phyloP scores from a whole-genome alignment of 2,888 invertebrate species.

The Creontiades dilutus region DNA sequence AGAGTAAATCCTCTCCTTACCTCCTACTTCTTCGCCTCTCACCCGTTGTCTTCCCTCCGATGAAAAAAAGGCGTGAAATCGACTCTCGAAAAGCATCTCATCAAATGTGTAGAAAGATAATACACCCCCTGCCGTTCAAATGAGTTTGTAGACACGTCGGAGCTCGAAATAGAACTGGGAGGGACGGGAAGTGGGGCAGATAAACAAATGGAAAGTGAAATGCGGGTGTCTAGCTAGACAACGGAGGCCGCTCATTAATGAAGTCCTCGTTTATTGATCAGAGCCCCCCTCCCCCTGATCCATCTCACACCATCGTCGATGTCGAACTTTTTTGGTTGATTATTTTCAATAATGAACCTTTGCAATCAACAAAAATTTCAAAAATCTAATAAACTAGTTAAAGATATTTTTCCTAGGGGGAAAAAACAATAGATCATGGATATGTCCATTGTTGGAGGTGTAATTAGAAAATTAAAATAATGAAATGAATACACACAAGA shows the following conservation, averaged over 20 bases:
- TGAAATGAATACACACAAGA: no score
- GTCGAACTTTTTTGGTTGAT: no score
- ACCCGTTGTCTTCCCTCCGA: no score
- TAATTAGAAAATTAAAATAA: no score
- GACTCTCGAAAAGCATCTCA: neutral
- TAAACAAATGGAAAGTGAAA: slow-evolving; percentile 60
- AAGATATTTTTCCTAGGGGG: no score
- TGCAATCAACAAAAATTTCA: no score
- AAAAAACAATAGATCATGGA: no score
- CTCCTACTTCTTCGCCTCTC: no score
- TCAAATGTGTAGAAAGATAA: slow-evolving; percentile 14
- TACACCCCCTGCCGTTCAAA: slow-evolving; percentile 17
- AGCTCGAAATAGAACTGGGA: neutral
- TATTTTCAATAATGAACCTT: no score
- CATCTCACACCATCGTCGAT: neutral
- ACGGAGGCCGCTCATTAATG: slow-evolving; percentile 17
- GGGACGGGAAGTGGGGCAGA: neutral
- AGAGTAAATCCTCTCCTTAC: no score
- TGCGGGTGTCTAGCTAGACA: slow-evolving; percentile 49
- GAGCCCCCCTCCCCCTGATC: neutral
- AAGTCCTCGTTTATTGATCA: slow-evolving; percentile 11
- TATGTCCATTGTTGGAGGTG: no score
- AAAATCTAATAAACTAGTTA: no score
- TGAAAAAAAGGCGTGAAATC: neutral
- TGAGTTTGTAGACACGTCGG: neutral